Evolutionary conservation across 37 sponge, comb jelly and placozoan genomes (phyloP), one percentile per base, ranked within the genome.

Genomic region (Haliclona indistincta): DNA sequence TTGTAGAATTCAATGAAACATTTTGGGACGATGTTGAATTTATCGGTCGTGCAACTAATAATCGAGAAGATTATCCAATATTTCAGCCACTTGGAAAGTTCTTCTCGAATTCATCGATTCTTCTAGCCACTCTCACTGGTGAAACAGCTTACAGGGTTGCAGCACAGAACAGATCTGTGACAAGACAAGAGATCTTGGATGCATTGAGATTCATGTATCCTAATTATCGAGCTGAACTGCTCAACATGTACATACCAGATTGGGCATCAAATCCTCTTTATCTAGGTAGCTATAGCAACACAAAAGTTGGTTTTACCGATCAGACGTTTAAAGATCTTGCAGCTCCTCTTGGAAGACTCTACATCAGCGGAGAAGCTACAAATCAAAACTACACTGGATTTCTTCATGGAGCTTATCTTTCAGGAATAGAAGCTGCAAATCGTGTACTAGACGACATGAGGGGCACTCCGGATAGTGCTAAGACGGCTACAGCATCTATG

Each of bases 11-110:
- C 54, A 37, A 36, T 20, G 17, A 36, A 34, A 32, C 55, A n/a
- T 77, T 77, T 67, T 77, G 78, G 78, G 78, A 75, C 43, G 40
- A 36, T 39, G 1, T n/a, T 8, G 43, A 61, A 34, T 75, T 38
- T 40, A n/a, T 75, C 2, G 75, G 75, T 29, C 32, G n/a, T 58
- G 75, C 39, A 19, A 26, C 63, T 4, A 4, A 6, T 8, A 29
- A 32, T 0, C 1, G 43, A 38, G 64, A 35, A 22, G 44, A 61
- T 0, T 62, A 62, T 40, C 64, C 75, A 28, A 28, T 75, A n/a
- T 62, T 75, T 61, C 63, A 75, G 34, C 75, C 75, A 4, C 34
- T 75, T 28, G 73, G 73, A 0, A 52, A 54, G 34, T 61, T 75
- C 43, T 75, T 62, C 63, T 44, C 62, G 2, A 75, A 62, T 22